Evolutionary conservation across 2,797 vertebrate species (phyloP), one percentile per base, ranked within the genome.

Genomic region (Propithecus perrieri): DNA sequence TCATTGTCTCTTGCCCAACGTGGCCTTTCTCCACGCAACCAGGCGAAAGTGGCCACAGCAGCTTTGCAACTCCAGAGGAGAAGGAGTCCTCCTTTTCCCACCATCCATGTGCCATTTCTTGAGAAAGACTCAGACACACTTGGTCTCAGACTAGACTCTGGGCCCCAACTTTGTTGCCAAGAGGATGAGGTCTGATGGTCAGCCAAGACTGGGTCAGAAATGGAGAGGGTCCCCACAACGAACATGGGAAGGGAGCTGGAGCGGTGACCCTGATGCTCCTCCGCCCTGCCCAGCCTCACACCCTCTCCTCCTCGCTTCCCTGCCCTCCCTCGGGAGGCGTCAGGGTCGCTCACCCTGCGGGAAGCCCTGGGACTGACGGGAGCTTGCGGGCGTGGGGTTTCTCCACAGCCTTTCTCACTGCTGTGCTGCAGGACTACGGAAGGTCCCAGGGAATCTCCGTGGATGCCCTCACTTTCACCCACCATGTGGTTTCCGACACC

Each of bases 381-480:
- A 41, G 35, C 57, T n/a, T 38, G 12, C 3, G 7, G 28, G 2
- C 20, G 4, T 78, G 17, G 86, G 28, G 81, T 95, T 81, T 55
- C 89, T 91, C 83, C 88, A n/a, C 61, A 98, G 98, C 98, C 12
- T 98, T 98, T 57, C 97, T 98, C 10, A 97, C 94, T 0, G 96
- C 98, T 0, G 97, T 98, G 30, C 97, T 98, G 74, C 98, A 98
- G 86, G 98, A 98, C 91, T 91, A 97, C 1, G 98, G 98, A 5
- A 95, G 98, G 38, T 33, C 94, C 83, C 97, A 65, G 5, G 87
- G 96, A 6, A 43, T 98, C 79, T 79, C 98, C 2, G 61, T 93
- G 4, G 98, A 98, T 14, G 55, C 46, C 7, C 98, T 98, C 46
- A 89, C 92, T 5, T 98, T 98, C 76, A 96, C 59, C 59, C 97